These are phyloP conservation scores for Oreochromis grahami DNA, from an alignment of 2,797 vertebrate species.

Conservation along the genomic window DNA sequence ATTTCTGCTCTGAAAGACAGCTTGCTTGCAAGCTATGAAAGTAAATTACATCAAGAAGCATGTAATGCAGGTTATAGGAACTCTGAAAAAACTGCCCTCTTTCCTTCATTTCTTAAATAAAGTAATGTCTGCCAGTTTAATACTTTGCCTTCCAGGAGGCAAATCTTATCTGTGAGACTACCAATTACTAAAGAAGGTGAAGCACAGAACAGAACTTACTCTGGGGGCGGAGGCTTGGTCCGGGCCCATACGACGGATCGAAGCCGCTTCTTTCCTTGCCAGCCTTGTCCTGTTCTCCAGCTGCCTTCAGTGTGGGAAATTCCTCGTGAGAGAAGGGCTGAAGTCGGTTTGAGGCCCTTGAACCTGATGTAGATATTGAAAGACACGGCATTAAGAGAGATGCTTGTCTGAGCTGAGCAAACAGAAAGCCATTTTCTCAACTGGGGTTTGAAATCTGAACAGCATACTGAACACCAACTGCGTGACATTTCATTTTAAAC, in stretches of 20 bases:
- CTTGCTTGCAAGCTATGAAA: neutral
- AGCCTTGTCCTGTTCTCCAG: conserved; percentile 99
- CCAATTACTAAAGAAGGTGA: conserved; percentile 74
- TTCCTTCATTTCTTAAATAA: neutral
- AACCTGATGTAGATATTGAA: conserved; percentile 78
- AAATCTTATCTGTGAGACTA: neutral
- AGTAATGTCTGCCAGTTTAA: neutral
- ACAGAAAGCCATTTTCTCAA: neutral
- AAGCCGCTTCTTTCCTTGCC: conserved; percentile 99
- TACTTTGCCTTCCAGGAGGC: neutral
- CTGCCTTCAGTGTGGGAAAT: conserved; percentile 99
- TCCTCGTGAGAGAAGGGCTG: conserved; percentile 99
- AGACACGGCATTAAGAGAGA: neutral
- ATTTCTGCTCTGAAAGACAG: neutral
- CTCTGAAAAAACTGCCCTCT: neutral
- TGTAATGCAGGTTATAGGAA: neutral
- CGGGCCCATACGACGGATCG: conserved; percentile 99
- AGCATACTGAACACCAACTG: neutral
- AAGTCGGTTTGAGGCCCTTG: conserved; percentile 99
- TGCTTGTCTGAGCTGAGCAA: neutral
- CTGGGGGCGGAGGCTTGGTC: conserved; percentile 98
- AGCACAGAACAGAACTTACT: conserved; percentile 78
- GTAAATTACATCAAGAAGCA: neutral
- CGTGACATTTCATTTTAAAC: neutral
- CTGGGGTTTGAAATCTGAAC: neutral